Evolutionary conservation across 2,113 vertebrate genomes (phyloP).

Genomic region (Plestiodon gilberti): DNA sequence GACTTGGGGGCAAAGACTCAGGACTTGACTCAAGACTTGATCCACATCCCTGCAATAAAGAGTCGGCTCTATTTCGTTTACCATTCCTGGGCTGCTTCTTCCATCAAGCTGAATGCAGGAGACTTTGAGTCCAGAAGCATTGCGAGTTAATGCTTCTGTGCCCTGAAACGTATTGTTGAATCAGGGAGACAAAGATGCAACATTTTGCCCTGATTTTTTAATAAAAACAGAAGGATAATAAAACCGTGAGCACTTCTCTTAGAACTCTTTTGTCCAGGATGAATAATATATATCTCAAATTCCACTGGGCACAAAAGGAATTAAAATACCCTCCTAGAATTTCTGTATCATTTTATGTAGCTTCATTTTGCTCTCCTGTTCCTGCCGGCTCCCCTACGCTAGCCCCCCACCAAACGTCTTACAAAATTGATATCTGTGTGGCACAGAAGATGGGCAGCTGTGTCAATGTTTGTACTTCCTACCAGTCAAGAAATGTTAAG

Average conservation of each 20-base stretch:
- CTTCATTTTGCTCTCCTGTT: not conserved
- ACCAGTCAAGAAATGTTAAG: not conserved
- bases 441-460: conserved; percentile 31
- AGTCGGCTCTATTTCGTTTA: not conserved
- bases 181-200: not conserved
- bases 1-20: too few relatives aligned
- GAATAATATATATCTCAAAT: conserved; percentile 61
- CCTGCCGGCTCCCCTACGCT: too few relatives aligned
- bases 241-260: conserved; percentile 50
- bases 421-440: conserved; percentile 22
- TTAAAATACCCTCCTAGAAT: conserved; percentile 37
- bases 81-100: not conserved
- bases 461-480: conserved; percentile 31
- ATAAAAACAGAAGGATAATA: accelerated
- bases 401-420: not conserved
- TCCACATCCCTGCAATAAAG: too few relatives aligned
- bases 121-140: not conserved
- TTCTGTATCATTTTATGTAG: not conserved
- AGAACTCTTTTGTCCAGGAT: conserved; percentile 46
- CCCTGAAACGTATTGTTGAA: not conserved
- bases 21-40: too few relatives aligned
- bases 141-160: not conserved
- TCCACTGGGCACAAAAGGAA: conserved; percentile 58
- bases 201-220: not conserved
- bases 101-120: not conserved